Evolutionary conservation across 2,113 vertebrate species (phyloP).

Genomic region (Vulpes ferrilata): DNA sequence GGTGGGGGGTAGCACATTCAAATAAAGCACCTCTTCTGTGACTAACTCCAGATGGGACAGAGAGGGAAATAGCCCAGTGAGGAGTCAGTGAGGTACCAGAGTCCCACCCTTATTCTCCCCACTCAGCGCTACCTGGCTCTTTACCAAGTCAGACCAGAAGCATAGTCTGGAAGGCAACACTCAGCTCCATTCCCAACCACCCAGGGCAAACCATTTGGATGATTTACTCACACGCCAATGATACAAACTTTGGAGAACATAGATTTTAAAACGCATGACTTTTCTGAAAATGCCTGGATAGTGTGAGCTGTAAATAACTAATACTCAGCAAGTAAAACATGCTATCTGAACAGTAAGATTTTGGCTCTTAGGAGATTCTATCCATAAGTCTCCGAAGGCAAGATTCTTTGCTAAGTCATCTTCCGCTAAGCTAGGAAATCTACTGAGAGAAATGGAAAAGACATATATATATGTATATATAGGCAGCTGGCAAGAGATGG

Average conservation of each 20-base stretch:
- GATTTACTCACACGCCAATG: neutral
- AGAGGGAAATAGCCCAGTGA: neutral
- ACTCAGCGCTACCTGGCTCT: neutral
- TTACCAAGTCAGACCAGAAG: neutral
- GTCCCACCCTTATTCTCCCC: too few relatives aligned
- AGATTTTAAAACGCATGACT: neutral
- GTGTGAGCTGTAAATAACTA: neutral
- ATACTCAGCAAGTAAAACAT: slow-evolving; percentile 5
- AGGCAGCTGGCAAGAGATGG: neutral
- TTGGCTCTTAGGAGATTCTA: neutral
- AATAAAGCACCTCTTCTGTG: neutral
- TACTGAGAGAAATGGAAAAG: neutral
- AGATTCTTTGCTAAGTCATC: slow-evolving; percentile 29
- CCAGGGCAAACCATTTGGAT: neutral
- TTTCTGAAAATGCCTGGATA: neutral
- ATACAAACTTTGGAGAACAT: neutral
- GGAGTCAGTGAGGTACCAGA: neutral
- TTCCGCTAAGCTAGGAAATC: neutral
- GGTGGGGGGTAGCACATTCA: neutral
- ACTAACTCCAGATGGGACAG: neutral
- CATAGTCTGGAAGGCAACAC: neutral
- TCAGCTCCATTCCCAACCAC: neutral
- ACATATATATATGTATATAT: neutral
- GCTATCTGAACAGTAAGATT: neutral
- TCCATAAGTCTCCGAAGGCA: neutral